Evolutionary conservation across 1,140 invertebrate species (phyloP).

Genomic region (Anastrepha obliqua): DNA sequence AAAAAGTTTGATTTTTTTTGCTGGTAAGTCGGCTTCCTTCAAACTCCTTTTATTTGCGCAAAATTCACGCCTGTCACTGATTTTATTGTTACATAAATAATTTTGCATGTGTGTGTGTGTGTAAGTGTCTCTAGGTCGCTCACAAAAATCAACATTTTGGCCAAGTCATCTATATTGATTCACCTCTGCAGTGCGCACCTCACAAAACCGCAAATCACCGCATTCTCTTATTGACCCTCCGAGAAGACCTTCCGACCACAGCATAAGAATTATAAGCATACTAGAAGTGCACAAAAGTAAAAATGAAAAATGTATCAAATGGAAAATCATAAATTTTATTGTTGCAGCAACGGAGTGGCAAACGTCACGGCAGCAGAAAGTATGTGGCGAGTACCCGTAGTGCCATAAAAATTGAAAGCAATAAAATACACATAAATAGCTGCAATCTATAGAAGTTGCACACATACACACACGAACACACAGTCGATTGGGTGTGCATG

Average conservation of each 20-base stretch:
- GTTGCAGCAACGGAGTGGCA: conserved; percentile 1
- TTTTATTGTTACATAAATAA: too few species aligned
- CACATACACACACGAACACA: background rate
- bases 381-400: background rate
- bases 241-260: background rate
- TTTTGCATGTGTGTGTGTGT: too few species aligned
- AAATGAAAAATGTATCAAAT: background rate
- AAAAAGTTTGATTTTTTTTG: too few species aligned
- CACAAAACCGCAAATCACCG: too few species aligned
- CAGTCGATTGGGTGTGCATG: background rate
- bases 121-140: too few species aligned
- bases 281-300: background rate
- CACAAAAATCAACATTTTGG: too few species aligned
- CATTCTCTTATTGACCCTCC: background rate
- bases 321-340: conserved; percentile 22
- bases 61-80: too few species aligned
- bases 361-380: background rate
- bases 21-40: too few species aligned
- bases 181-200: too few species aligned
- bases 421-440: conserved; percentile 40
- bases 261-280: background rate
- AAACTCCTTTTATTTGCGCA: too few species aligned
- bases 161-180: too few species aligned
- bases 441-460: background rate
- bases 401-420: conserved; percentile 29